Evolutionary conservation across 2,113 vertebrate genomes (phyloP), one percentile per base, ranked within the genome.

Genomic region (Gavialis gangeticus): DNA sequence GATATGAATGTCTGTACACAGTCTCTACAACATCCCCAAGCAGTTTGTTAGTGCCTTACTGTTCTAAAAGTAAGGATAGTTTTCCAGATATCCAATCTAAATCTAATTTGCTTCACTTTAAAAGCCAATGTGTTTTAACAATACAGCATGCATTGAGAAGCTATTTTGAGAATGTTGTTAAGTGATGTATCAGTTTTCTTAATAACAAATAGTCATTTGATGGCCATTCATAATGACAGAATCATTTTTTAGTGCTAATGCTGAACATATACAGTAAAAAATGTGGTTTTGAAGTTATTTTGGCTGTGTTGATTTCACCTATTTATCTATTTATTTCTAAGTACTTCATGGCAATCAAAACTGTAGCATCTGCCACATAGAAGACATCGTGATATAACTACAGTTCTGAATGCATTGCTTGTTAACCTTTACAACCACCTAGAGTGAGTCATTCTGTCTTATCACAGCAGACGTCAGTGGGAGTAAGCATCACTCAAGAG

Each of bases 371-470:
- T 96, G 93, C 82, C 84, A 87, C 14, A 1, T 27, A 87, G 91
- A 96, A 96, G 93, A 78, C 93, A 94, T 92, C 55, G 0, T 94
- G 95, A 95, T 96, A 96, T 96, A 88, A 96, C 89, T 84, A 69
- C 71, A 96, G 82, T 75, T 97, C 80, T 94, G 96, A 95, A 96
- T 91, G 95, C 86, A 96, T 96, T 96, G 93, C 88, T 96, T 95
- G 92, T 95, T 97, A 97, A 97, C 93, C 97, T 97, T 97, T 97
- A 94, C 66, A 30, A 96, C 95, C 96, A 97, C 97, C 93, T 96
- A 93, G 91, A 81, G 57, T 97, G 97, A 97, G 90, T 97, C 96
- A 97, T 96, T 95, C 92, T 54, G 57, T 96, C 92, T 97, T 96
- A 95, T 96, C 93, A 91, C 92, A 96, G 94, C 92, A 96, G 94